Percentiles rank a stretch among this genome's conserved stretches.
Evolutionary conservation across 2,888 invertebrate species (phyloP).

Genomic region (Dilophus febrilis): DNA sequence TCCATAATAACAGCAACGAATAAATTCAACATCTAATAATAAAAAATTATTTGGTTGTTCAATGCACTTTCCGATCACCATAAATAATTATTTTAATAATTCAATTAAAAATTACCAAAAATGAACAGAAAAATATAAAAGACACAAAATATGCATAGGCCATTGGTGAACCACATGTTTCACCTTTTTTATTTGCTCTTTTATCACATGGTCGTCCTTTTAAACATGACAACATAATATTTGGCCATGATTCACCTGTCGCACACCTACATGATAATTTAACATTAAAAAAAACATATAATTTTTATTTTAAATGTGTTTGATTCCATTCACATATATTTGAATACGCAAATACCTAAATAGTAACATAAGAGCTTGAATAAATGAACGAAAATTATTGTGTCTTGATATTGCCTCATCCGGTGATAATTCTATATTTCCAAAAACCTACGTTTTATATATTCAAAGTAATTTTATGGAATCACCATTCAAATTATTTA

Average conservation of each 20-base stretch:
- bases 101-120: constrained; percentile 54
- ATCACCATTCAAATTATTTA: no score
- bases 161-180: constrained; percentile 85
- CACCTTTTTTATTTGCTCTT: constrained; percentile 42
- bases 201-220: constrained; percentile 78
- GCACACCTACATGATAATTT: constrained; percentile 58
- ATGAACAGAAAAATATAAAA: constrained; percentile 99
- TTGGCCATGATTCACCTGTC: constrained; percentile 98
- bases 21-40: constrained; percentile 86
- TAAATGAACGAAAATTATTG: constrained; percentile 91
- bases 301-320: background rate
- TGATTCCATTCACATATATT: background rate
- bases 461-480: background rate
- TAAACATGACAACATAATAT: constrained; percentile 96
- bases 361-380: constrained; percentile 76
- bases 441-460: constrained; percentile 55
- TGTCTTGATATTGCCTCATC: constrained; percentile 76
- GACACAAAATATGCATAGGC: constrained; percentile 98
- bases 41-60: no score
- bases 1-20: constrained; percentile 99
- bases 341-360: constrained; percentile 55
- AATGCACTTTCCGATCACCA: no score
- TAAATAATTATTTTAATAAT: no score
- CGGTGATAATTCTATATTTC: constrained; percentile 76
- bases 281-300: background rate